Evolutionary conservation across 2,888 invertebrate genomes (phyloP).

Genomic region (Sphaerolaimus hirsutus): DNA sequence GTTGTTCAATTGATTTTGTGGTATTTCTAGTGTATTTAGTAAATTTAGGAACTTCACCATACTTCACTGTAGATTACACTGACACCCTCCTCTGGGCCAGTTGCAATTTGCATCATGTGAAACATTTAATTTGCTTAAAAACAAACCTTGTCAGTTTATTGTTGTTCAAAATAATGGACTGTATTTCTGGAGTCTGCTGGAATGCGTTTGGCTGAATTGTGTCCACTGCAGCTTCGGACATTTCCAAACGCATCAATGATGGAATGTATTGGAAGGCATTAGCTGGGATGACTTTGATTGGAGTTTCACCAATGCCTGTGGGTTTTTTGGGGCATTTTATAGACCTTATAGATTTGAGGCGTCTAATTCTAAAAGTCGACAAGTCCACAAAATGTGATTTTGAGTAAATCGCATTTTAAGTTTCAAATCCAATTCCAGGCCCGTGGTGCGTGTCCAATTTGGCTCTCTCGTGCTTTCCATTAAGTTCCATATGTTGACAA

Average conservation of each 20-base stretch:
- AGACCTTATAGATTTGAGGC: background rate
- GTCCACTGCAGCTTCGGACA: conserved; percentile 23
- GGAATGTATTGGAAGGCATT: conserved; percentile 23
- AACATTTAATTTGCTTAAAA: too few relatives aligned
- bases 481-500: too few relatives aligned
- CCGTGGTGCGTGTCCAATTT: too few relatives aligned
- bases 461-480: too few relatives aligned
- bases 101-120: background rate
- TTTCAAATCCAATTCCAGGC: too few relatives aligned
- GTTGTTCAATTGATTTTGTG: background rate
- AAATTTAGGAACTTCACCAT: too few relatives aligned
- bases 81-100: background rate
- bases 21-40: background rate
- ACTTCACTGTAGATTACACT: too few relatives aligned
- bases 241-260: conserved; percentile 21
- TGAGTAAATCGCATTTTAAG: too few relatives aligned
- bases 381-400: background rate
- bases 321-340: conserved; percentile 2
- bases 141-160: conserved; percentile 13
- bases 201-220: conserved; percentile 23
- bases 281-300: conserved; percentile 21
- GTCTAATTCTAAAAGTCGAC: too few relatives aligned
- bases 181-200: conserved; percentile 19
- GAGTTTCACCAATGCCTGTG: conserved; percentile 24
- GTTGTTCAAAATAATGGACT: conserved; percentile 24